Base-by-base conservation (phyloP, 2,797 vertebrate species). In the Lepilemur septentrionalis region DNA sequence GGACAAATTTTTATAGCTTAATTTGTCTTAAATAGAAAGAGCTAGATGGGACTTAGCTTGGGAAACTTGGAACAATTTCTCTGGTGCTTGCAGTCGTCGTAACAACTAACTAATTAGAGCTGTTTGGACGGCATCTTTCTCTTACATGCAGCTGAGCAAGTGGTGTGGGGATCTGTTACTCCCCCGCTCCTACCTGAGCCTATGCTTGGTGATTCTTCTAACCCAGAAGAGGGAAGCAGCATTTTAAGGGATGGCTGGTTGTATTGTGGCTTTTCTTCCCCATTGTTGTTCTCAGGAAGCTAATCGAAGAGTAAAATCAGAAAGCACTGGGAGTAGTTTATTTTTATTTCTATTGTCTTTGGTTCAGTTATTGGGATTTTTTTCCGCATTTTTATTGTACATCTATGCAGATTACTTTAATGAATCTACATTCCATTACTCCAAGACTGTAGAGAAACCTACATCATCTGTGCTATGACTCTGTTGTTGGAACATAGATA, bases 1-100 rank as follows among this genome's bases (percentile, higher is more conserved):
- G 97, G 94, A 96, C 43, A 95, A 92, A 96, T 50, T 84, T 93
- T 97, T 98, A 85, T 93, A 73, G 43, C 93, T 97, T 97, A 90
- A 96, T 98, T 97, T 97, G 46, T 96, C 95, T 97, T 96, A 93
- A 96, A 87, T 89, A 93, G 83, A 93, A 97, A 95, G 28, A 95
- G 28, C 3, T 67, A 92, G 73, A 38, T 94, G 83, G 48, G 83
- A 95, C 35, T 80, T 89, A 97, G 91, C 30, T 63, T 97, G 95
- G 11, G 89, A 96, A 97, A 75, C 63, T 97, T 82, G 84, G 90
- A 96, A 63, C 94, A 82, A 90, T 98, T 94, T 97, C 50, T 91
- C 85, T 78, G 96, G 83, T 96, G 9, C 94, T 97, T 98, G 85
- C 25, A 89, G n/a, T 87, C 1, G 97, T 95, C 73, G 30, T 97